Evolutionary conservation across 1,140 invertebrate species (phyloP), one percentile per base, ranked within the genome.

Genomic region (Phthorimaea operculella): DNA sequence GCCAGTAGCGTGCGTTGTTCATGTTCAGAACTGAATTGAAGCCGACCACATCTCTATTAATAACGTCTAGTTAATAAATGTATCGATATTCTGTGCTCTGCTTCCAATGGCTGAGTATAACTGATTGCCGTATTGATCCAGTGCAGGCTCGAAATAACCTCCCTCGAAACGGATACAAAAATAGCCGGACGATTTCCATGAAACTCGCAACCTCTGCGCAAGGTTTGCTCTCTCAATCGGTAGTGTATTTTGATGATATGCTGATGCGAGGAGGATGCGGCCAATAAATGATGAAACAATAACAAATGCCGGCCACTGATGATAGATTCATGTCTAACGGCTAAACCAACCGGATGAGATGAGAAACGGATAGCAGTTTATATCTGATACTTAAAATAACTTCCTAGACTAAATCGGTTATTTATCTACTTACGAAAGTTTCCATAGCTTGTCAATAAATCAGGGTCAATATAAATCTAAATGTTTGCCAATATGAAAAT

Each of bases 241-340:
- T 18, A 28, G 48, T 33, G 18, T 50, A 50, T 33, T 50, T 33
- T 12, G 12, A 50, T 28, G 48, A 14, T 50, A 50, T 28, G 10
- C 14, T 9, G 44, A 2, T n/a, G 44, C 12, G 3, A 15, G 44
- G 8, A 11, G 44, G 4, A 47, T 47, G 44, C 44, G 12, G 44
- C 15, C 14, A 15, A 17, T 47, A 52, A 52, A 17, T 36, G 55
- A 17, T 21, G 54, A 59, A 55, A 59, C 50, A 55, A 52, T 52
- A 52, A 52, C 36, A 39, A 39, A 39, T 2, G 10, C 10, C 10
- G n/a, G 10, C 36, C 36, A 39, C 10, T 39, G 36, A 39, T 39
- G 36, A 39, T 9, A 39, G 36, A 39, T 39, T 39, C 8, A 39
- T 9, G 36, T n/a, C 21, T 28, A 28, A 28, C 21, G 2, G n/a